phyloP scores from a whole-genome alignment of 2,113 vertebrate species.

The Rousettus leschenaultii region DNA sequence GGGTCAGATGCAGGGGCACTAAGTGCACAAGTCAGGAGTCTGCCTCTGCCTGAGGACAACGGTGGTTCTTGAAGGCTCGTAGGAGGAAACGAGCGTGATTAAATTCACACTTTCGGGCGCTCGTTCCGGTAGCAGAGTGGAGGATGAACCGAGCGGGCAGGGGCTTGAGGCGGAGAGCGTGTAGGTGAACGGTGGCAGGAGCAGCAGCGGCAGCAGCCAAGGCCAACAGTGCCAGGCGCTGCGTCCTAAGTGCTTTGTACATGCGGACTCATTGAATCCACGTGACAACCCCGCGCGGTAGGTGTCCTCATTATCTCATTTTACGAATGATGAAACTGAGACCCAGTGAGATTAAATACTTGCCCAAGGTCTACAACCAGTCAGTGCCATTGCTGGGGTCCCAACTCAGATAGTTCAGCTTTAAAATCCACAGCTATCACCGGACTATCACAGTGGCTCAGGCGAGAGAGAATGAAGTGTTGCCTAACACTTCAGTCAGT shows the following conservation, averaged over 20 bases:
- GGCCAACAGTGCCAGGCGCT: background rate
- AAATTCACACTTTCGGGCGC: background rate
- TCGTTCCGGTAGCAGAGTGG: background rate
- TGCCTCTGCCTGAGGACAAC: background rate
- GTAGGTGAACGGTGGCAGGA: background rate
- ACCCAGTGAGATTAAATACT: background rate
- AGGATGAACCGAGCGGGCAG: background rate
- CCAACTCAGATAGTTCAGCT: background rate
- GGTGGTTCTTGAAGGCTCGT: background rate
- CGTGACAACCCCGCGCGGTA: background rate
- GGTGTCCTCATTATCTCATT: background rate
- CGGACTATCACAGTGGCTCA: background rate
- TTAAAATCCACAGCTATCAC: background rate
- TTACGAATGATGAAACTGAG: background rate
- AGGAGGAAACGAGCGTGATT: background rate
- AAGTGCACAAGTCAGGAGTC: background rate
- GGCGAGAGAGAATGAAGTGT: background rate
- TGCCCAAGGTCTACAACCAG: background rate
- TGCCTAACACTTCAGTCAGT: background rate
- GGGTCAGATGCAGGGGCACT: background rate
- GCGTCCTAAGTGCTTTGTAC: background rate
- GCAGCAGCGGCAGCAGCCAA: background rate
- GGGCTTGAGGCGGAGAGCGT: background rate
- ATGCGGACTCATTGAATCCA: background rate
- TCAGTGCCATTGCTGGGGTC: background rate